Conservation (phyloP, 2,888 invertebrate species). For the Melinopterus prodromus region DNA sequence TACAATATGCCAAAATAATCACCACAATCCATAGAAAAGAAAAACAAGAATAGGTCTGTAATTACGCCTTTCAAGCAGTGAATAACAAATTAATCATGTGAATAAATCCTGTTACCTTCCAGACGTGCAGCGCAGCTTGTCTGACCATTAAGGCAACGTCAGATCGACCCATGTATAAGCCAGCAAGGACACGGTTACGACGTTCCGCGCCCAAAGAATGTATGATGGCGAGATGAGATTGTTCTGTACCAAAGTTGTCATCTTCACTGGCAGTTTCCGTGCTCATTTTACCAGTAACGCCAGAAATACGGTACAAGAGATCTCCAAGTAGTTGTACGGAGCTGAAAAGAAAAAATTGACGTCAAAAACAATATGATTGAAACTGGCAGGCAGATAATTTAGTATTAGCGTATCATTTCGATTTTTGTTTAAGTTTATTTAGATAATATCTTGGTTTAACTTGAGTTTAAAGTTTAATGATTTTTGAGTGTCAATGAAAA, state of each 20-base stretch:
- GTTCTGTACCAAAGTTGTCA: conserved; percentile 98
- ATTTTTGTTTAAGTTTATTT: too few species aligned
- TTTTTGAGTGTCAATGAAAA: too few species aligned
- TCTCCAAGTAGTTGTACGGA: conserved; percentile 96
- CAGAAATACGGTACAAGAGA: conserved; percentile 93
- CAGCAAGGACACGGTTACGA: conserved; percentile 91
- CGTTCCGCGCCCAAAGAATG: conserved; percentile 87
- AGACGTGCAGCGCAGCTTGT: conserved; percentile 97
- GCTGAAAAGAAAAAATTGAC: conserved; percentile 61
- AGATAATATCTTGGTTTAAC: too few species aligned
- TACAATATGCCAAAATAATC: too few species aligned
- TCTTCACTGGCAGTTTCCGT: conserved; percentile 98
- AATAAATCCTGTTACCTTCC: conserved; percentile 71
- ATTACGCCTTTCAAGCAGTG: too few species aligned
- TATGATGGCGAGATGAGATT: conserved; percentile 91
- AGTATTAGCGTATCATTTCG: too few species aligned
- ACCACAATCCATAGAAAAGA: too few species aligned
- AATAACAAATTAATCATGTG: too few species aligned
- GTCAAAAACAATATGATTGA: conserved; percentile 21
- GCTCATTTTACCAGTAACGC: conserved; percentile 98
- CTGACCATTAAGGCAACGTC: conserved; percentile 97
- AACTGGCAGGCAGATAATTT: too few species aligned
- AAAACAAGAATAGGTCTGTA: too few species aligned
- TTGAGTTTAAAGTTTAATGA: too few species aligned
- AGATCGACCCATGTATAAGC: conserved; percentile 96